Conservation (phyloP, 1,140 invertebrate genomes). For the Contarinia nasturtii region DNA sequence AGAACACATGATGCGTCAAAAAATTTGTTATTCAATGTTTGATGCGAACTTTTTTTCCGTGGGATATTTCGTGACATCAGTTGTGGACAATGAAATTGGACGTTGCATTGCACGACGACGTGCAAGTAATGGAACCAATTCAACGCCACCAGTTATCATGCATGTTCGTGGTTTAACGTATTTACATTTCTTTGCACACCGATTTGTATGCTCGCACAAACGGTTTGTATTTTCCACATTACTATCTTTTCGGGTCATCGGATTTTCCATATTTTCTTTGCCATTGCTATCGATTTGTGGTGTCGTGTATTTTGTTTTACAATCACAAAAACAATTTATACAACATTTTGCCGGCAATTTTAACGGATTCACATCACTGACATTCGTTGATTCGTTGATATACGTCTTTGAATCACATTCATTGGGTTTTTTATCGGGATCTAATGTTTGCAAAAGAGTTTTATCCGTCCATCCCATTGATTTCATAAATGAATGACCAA, state of each 20-base stretch:
- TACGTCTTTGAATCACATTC: not conserved
- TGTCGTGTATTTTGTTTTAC: not conserved
- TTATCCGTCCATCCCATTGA: conserved; percentile 23
- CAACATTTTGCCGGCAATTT: not conserved
- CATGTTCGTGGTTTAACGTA: conserved; percentile 13
- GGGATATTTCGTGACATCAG: conserved; percentile 32
- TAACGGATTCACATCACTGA: not conserved
- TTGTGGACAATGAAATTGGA: conserved; percentile 27
- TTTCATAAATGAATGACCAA: conserved; percentile 36
- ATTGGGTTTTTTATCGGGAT: not conserved
- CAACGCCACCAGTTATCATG: conserved; percentile 32
- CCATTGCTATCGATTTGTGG: not conserved
- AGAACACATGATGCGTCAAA: not conserved
- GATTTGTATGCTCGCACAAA: not conserved
- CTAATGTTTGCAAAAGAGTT: not conserved
- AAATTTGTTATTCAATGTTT: not conserved
- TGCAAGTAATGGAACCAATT: conserved; percentile 39
- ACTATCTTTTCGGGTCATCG: not conserved
- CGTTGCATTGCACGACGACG: conserved; percentile 23
- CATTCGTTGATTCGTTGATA: not conserved
- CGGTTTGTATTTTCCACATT: not conserved
- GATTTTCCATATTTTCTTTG: not conserved
- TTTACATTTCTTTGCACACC: conserved; percentile 6
- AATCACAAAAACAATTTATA: not conserved
- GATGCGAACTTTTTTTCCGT: not conserved